Evolutionary conservation across 2,797 vertebrate genomes (phyloP), one percentile per base, ranked within the genome.

Genomic region (Esox masquinongy): DNA sequence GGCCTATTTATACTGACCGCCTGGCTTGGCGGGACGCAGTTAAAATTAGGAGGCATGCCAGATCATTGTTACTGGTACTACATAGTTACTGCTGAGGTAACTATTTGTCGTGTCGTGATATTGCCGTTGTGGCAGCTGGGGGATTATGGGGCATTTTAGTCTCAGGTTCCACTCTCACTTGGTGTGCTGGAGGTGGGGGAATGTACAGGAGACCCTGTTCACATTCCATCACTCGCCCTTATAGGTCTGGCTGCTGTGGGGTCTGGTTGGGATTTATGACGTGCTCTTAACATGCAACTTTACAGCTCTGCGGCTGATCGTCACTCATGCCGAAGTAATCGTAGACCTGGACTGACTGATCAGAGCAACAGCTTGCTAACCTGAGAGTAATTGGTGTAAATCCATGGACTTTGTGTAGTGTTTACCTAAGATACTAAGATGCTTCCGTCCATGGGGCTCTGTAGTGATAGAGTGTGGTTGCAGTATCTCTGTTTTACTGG

Each of bases 151-250:
- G 64, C 82, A 90, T 85, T 92, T 91, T 80, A 76, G 84, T 89
- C 84, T 94, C 90, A 83, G 81, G 86, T 93, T 93, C 87, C 90
- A 87, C 84, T 92, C 90, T 92, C 88, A 86, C 89, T 91, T 90
- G 91, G 93, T 6, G 22, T n/a, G 7, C 9, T 3, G 22, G 56
- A 4, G n/a, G n/a, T 22, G 22, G 9, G 86, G 78, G 81, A 90
- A 89, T 90, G 85, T 80, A 86, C 80, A 74, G 85, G 85, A 87
- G 72, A 83, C 78, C 66, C 72, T 79, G 82, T 76, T 85, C 89
- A 88, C 78, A 85, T 82, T 89, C 88, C 80, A 74, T 67, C 82
- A 86, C 84, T 83, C 78, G 86, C 90, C 84, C 83, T 77, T 79
- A 80, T 77, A 72, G 81, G 75, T 69, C 75, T 43, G 53, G 17